phyloP scores from a whole-genome alignment of 2,888 invertebrate species.

The Philopedon plagiatum region DNA sequence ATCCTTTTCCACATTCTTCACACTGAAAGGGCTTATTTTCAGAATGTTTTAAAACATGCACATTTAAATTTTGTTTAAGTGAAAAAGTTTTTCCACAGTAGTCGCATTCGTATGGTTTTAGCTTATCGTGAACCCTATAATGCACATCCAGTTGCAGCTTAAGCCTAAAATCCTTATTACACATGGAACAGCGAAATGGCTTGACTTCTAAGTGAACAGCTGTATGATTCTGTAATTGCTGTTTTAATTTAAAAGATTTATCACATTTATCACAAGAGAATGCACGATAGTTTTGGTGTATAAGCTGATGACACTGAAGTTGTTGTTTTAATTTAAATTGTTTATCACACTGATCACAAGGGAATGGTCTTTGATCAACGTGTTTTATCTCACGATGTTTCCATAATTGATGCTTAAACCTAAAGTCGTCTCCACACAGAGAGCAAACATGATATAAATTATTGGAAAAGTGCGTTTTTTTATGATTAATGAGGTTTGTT shows the following conservation, averaged over 20 bases:
- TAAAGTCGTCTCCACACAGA: slow-evolving; percentile 54
- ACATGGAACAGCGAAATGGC: slow-evolving; percentile 54
- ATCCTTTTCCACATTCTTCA: slow-evolving; percentile 43
- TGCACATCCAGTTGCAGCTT: slow-evolving; percentile 58
- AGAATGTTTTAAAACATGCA: slow-evolving; percentile 47
- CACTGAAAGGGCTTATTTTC: slow-evolving; percentile 43
- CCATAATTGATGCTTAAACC: slow-evolving; percentile 54
- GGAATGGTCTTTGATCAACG: slow-evolving; percentile 36
- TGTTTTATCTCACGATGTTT: slow-evolving; percentile 34
- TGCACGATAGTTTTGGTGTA: slow-evolving; percentile 52
- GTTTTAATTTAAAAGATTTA: slow-evolving; percentile 56
- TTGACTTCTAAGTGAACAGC: slow-evolving; percentile 52
- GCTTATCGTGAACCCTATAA: slow-evolving; percentile 53
- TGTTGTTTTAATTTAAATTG: slow-evolving; percentile 55
- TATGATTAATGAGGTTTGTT: slow-evolving; percentile 53
- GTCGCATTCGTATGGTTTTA: slow-evolving; percentile 50
- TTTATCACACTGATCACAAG: slow-evolving; percentile 53
- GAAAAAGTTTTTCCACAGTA: slow-evolving; percentile 50
- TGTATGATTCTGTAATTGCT: slow-evolving; percentile 55
- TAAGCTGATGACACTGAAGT: slow-evolving; percentile 50
- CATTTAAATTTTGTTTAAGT: slow-evolving; percentile 49
- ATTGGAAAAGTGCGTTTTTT: slow-evolving; percentile 31
- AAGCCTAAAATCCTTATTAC: slow-evolving; percentile 57
- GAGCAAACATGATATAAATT: slow-evolving; percentile 43
- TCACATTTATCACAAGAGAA: slow-evolving; percentile 53